Evolutionary conservation across 2,113 vertebrate species (phyloP), one percentile per base, ranked within the genome.

Genomic region (Hepsetus odoe): DNA sequence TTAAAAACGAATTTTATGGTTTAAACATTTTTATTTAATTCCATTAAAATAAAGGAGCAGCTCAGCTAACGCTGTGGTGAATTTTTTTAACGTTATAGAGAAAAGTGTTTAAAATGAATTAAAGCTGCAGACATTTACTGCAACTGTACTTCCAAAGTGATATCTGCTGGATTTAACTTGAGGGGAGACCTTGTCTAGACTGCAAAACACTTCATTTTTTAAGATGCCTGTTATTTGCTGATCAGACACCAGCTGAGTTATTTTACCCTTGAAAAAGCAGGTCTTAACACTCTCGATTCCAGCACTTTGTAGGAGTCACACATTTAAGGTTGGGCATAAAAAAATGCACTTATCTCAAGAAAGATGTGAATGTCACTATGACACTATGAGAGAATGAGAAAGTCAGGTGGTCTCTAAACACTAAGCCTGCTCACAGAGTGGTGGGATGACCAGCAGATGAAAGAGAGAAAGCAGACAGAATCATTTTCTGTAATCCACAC

Each of bases 381-480:
- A 55, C 59, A 20, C 11, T 24, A 30, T 9, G 46, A 69, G 33
- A 69, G 35, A 20, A 10, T n/a, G 30, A 58, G 51, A 24, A 33
- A 11, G 65, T 38, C 5, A 66, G 53, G n/a, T 33, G 38, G 33
- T 67, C 59, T n/a, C 32, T 18, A 72, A 80, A 68, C 66, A 76
- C 24, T 64, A 85, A 77, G 77, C 82, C 62, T 76, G 80, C 62
- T 99, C 94, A 99, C 95, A 98, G 95, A 2, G 95, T 98, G 81
- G 97, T 99, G 59, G 97, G 97, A 83, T 98, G 96, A 82, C 97
- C n/a, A 84, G 97, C 95, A 85, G 95, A 96, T 99, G 82, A 24
- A 86, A 51, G 70, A 79, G 46, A 81, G 75, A 83, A 44, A n/a
- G n/a, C 1, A 44, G 22, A 53, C 9, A 2, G 24, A 35, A 20